A percentile compares a stretch with the other conserved stretches of the same genome.
These are phyloP conservation scores for Alca torda DNA, from an alignment of 2,797 vertebrate genomes.

Conservation along the genomic window DNA sequence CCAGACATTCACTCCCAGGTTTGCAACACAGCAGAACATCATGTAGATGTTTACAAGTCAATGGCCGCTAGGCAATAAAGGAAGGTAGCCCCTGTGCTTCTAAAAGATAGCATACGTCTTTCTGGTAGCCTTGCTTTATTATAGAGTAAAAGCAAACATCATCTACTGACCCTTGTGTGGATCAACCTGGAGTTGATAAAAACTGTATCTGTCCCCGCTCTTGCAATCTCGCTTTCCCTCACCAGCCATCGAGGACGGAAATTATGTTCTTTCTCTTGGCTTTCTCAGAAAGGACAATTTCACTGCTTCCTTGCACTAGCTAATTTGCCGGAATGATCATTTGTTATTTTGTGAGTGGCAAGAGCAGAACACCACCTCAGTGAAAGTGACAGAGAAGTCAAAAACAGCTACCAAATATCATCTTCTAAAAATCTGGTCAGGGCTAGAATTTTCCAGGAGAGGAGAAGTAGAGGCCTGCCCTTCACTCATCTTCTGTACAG, in stretches of 20 bases:
- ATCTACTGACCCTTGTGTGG: neutral
- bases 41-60: neutral
- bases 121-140: neutral
- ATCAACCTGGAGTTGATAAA: neutral
- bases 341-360: neutral
- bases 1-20: neutral
- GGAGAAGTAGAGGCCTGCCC: neutral
- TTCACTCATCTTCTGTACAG: neutral
- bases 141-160: neutral
- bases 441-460: constrained; percentile 20
- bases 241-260: neutral
- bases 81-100: neutral
- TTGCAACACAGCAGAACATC: neutral
- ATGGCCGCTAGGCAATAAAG: neutral
- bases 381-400: neutral
- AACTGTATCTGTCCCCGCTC: neutral
- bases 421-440: neutral
- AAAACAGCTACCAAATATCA: neutral
- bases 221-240: too few species aligned
- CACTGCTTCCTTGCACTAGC: neutral
- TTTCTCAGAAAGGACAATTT: constrained; percentile 21
- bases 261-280: neutral
- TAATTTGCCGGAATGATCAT: neutral
- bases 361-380: neutral
- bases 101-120: neutral